These are phyloP conservation scores for Lontra canadensis DNA, from an alignment of 2,113 vertebrate species.

Conservation along the genomic window DNA sequence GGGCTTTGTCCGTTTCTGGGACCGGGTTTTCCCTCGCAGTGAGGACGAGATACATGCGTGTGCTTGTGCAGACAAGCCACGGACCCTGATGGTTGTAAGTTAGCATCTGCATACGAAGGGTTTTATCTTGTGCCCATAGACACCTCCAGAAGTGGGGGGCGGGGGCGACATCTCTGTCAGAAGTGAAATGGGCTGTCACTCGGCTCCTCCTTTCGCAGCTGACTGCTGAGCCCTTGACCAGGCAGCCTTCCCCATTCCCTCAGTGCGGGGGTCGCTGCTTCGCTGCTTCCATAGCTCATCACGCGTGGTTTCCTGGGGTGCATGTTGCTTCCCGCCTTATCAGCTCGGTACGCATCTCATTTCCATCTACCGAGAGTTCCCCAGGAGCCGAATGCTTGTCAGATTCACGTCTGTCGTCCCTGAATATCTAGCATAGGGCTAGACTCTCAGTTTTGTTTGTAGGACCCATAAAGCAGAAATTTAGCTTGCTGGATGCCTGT, in stretches of 20 bases:
- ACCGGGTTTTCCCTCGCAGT: background rate
- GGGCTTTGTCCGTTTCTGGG: too few relatives aligned
- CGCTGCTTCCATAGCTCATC: background rate
- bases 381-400: background rate
- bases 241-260: background rate
- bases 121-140: background rate
- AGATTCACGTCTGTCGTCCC: background rate
- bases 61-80: background rate
- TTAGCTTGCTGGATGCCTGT: background rate
- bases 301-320: fast-evolving
- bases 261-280: background rate
- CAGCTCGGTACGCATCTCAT: background rate
- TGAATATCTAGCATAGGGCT: too few relatives aligned
- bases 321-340: background rate
- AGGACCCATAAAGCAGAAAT: background rate
- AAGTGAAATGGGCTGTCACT: background rate
- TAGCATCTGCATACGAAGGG: background rate
- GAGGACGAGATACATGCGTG: background rate
- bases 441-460: background rate
- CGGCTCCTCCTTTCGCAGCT: background rate
- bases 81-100: background rate
- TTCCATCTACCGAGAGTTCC: background rate
- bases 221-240: background rate
- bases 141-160: background rate
- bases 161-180: background rate